Percentiles rank a stretch among this genome's conserved stretches.
Conservation (phyloP, 1,140 invertebrate species). For the Gyrodactylus bullatarudis region DNA sequence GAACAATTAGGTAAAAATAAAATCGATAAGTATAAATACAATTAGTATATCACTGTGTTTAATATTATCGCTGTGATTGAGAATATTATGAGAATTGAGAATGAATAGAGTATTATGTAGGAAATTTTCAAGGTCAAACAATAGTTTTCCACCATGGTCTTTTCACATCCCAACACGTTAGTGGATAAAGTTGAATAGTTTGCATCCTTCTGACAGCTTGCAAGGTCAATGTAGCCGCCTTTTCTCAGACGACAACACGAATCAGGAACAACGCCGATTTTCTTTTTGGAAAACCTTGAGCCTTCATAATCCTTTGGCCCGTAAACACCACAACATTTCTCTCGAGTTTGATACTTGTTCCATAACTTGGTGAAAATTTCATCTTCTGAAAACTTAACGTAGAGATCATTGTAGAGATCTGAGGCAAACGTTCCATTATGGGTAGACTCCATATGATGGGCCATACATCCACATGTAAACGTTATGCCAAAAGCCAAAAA, state of each 20-base stretch:
- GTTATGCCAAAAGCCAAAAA: too few species aligned
- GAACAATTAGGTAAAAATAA: too few species aligned
- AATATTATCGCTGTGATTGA: not conserved
- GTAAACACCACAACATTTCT: not conserved
- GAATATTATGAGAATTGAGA: not conserved
- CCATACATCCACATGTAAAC: too few species aligned
- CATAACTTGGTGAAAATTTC: not conserved
- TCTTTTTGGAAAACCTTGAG: not conserved
- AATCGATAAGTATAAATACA: not conserved
- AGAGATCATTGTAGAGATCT: not conserved
- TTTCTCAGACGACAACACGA: not conserved
- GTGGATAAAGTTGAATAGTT: not conserved
- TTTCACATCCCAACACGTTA: not conserved
- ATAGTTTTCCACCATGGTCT: not conserved
- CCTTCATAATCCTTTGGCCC: not conserved
- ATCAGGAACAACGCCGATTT: not conserved
- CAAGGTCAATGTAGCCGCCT: not conserved
- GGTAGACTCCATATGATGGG: too few species aligned
- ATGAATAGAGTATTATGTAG: not conserved
- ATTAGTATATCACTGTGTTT: not conserved
- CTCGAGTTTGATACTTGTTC: not conserved
- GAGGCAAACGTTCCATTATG: not conserved
- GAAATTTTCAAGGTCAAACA: not conserved
- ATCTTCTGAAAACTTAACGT: not conserved
- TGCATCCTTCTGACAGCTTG: not conserved